Base-by-base conservation (phyloP, 1,140 invertebrate genomes). In the Calosoma granatense region DNA sequence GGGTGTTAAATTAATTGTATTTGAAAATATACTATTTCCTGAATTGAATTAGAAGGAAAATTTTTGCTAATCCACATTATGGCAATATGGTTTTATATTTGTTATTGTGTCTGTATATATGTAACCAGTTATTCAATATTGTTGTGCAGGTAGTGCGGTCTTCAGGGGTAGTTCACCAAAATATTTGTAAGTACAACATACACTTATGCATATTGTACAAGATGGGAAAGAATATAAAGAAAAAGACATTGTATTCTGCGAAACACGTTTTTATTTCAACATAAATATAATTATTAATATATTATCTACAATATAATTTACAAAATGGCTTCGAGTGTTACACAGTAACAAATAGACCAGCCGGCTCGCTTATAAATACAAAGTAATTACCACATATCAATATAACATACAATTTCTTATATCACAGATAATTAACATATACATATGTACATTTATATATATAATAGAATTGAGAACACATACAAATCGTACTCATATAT, bases 181-280 rank as follows among this genome's bases (percentile, higher is more conserved):
- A n/a, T n/a, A n/a, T n/a, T n/a, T n/a, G n/a, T n/a, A n/a, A n/a
- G n/a, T n/a, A n/a, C n/a, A n/a, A n/a, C n/a, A n/a, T n/a, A n/a
- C n/a, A n/a, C n/a, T n/a, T n/a, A n/a, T n/a, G n/a, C n/a, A 36
- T 36, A 36, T 36, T 36, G 26, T 36, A n/a, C 6, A 36, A 36
- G 6, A 36, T 36, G 6, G 26, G 6, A 36, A 47, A 30, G 26
- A 14, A 30, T 4, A 30, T 30, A 9, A 47, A 11, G 9, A 17
- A 47, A 47, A 47, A 47, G 15, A 12, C 41, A 47, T 47, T 11
- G 26, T 36, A 47, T 47, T 12, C 3, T 12, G 9, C 17, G 41
- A 47, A 47, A 47, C 41, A 47, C 41, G 26, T 36, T 47, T 47
- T 47, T 30, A 47, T 47, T 47, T 47, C 41, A 47, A 47, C 41